Evolutionary conservation across 2,113 vertebrate genomes (phyloP).

Genomic region (Grammatotria lemairii): DNA sequence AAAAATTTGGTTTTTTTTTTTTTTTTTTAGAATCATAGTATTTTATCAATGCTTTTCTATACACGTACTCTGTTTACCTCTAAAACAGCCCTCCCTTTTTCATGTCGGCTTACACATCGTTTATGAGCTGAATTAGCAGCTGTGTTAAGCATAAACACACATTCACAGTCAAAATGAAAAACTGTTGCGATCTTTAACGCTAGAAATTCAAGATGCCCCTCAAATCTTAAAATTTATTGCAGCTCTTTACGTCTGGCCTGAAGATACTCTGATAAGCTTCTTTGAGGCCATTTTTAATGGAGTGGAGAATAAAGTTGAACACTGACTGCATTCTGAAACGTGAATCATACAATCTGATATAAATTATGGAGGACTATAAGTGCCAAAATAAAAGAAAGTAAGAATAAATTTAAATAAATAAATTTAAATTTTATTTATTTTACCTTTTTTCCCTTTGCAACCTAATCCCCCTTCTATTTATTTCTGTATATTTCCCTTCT

Average conservation of each 20-base stretch:
- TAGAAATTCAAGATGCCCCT: neutral
- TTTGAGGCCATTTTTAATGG: conserved; percentile 15
- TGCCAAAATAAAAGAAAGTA: neutral
- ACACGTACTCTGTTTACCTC: conserved; percentile 40
- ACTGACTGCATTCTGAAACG: conserved; percentile 26
- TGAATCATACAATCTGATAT: conserved; percentile 24
- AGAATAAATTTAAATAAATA: neutral
- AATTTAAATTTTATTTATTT: neutral
- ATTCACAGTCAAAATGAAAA: conserved; percentile 32
- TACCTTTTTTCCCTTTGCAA: neutral
- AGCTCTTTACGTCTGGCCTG: conserved; percentile 8
- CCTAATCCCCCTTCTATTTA: neutral
- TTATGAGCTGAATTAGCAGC: conserved; percentile 11
- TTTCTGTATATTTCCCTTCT: neutral
- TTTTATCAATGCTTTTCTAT: conserved; percentile 49
- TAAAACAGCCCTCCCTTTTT: conserved; percentile 16
- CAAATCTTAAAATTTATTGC: conserved; percentile 46
- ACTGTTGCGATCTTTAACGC: neutral
- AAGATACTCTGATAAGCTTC: conserved; percentile 2
- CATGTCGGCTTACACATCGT: neutral
- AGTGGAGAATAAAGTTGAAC: conserved; percentile 5
- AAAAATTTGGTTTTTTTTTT: conserved; percentile 1
- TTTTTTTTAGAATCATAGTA: conserved; percentile 20
- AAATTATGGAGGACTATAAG: fast-evolving
- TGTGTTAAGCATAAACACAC: conserved; percentile 6